Conservation (phyloP, 2,888 invertebrate genomes). For the Scelioninae gen. 2 region DNA sequence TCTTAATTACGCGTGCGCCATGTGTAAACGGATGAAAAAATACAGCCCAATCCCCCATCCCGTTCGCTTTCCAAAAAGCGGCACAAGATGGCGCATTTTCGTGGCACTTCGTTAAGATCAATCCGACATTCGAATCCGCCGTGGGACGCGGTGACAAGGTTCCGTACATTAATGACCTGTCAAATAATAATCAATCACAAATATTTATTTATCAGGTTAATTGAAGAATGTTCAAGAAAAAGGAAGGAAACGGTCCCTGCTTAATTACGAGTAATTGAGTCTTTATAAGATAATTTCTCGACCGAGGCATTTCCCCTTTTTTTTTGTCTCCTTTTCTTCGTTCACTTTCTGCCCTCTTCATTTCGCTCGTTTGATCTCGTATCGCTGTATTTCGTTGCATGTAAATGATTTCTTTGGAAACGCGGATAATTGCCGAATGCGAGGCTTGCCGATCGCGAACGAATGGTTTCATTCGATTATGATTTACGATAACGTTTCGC, state of each 20-base stretch:
- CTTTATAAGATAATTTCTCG: conserved; percentile 32
- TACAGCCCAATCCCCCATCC: no score
- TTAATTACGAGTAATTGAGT: conserved; percentile 33
- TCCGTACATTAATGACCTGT: conserved; percentile 40
- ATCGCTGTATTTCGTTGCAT: not conserved
- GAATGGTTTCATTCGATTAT: conserved; percentile 7
- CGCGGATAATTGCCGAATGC: not conserved
- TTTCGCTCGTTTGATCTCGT: no score
- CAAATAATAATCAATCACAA: conserved; percentile 38
- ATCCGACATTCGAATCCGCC: no score
- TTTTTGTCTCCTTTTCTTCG: not conserved
- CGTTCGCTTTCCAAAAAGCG: no score
- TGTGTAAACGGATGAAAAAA: no score
- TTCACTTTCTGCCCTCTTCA: no score
- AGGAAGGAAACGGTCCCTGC: conserved; percentile 13
- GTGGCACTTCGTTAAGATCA: no score
- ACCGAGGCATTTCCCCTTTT: conserved; percentile 4
- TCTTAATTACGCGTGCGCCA: no score
- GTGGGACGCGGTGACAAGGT: conserved; percentile 29
- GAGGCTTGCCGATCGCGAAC: conserved; percentile 1
- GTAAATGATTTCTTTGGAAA: not conserved
- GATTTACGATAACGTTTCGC: conserved; percentile 10
- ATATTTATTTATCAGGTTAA: conserved; percentile 30
- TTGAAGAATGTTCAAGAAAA: conserved; percentile 16
- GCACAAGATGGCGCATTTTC: no score